These are phyloP conservation scores for Tipula helvola DNA, from an alignment of 2,888 invertebrate genomes.

Conservation along the genomic window DNA sequence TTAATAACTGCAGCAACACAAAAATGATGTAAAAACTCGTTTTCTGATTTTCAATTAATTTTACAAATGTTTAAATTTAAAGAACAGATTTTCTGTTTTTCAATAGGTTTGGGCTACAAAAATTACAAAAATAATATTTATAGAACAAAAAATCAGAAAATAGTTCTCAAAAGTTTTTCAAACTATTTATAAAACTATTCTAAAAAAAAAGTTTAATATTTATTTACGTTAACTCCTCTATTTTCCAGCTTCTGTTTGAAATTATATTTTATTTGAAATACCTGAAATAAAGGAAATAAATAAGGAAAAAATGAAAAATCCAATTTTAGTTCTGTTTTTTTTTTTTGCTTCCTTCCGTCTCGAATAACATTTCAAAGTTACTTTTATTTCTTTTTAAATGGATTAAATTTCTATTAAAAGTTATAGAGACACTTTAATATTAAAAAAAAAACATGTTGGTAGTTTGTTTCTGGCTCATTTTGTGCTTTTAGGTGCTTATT, in stretches of 20 bases:
- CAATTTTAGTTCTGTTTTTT: neutral
- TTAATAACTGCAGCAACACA: neutral
- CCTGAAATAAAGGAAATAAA: neutral
- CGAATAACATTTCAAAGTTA: neutral
- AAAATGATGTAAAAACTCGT: neutral
- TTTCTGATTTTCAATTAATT: neutral
- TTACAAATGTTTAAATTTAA: neutral
- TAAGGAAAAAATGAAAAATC: neutral
- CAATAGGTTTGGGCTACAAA: neutral
- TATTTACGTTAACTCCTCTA: neutral
- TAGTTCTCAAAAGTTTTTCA: neutral
- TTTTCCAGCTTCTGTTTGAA: neutral
- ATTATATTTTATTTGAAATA: neutral
- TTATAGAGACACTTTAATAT: neutral
- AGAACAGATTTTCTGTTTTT: neutral
- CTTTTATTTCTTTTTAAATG: neutral
- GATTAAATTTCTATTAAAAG: conserved; percentile 4
- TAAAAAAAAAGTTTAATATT: neutral
- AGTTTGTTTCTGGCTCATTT: neutral
- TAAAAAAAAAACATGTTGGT: neutral
- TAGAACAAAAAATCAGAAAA: neutral
- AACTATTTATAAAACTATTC: neutral
- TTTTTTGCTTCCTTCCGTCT: neutral
- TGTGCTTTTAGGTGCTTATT: neutral
- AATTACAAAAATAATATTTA: neutral